phyloP scores from a whole-genome alignment of 2,113 vertebrate genomes.

The Colossoma macropomum region DNA sequence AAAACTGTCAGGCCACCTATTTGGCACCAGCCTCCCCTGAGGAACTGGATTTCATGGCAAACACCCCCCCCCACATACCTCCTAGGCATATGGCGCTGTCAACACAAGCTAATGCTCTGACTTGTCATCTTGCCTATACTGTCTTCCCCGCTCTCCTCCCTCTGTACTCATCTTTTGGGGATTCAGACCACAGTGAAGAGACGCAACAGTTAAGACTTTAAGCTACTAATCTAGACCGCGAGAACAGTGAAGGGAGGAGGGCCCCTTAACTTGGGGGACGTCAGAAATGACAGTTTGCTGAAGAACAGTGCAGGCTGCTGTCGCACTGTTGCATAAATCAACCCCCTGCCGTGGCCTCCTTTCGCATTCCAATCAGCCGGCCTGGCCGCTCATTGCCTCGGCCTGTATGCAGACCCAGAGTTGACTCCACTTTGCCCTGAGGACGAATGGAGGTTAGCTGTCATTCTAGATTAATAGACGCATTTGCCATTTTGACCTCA shows the following conservation, averaged over 20 bases:
- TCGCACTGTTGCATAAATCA: constrained; percentile 56
- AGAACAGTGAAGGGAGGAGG: not conserved
- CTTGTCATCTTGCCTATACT: constrained; percentile 48
- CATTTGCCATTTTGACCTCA: constrained; percentile 73
- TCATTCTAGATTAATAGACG: constrained; percentile 72
- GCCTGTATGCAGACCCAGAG: constrained; percentile 37
- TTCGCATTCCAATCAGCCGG: constrained; percentile 53
- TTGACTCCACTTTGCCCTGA: constrained; percentile 52
- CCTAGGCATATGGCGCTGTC: constrained; percentile 57
- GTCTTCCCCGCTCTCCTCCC: not conserved
- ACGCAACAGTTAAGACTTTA: constrained; percentile 28
- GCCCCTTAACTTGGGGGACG: constrained; percentile 21
- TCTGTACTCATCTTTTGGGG: not conserved
- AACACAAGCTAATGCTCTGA: constrained; percentile 42
- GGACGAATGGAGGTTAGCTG: constrained; percentile 67
- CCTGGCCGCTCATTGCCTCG: constrained; percentile 46
- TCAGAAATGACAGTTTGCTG: constrained; percentile 21
- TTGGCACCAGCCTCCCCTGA: constrained; percentile 43
- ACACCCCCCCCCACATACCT: constrained; percentile 46
- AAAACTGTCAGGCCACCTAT: constrained; percentile 44
- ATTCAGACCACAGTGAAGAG: constrained; percentile 24
- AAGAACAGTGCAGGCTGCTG: constrained; percentile 24
- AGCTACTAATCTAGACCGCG: constrained; percentile 26
- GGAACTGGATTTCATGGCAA: constrained; percentile 3
- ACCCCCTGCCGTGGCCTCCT: constrained; percentile 33